Conservation (phyloP, 2,113 vertebrate genomes). For the Serilophus lunatus region DNA sequence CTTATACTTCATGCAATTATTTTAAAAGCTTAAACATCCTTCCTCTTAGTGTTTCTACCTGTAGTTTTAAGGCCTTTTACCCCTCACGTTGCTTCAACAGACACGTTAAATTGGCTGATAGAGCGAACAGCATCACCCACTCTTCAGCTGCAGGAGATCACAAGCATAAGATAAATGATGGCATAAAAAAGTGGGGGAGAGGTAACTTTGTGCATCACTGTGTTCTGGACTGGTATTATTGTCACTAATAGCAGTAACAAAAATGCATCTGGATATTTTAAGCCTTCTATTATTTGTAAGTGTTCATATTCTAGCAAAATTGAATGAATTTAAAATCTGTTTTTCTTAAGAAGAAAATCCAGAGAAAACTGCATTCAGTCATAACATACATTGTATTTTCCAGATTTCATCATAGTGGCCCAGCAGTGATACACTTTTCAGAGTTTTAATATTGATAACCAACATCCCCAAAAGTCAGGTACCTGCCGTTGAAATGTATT, state of each 20-base stretch:
- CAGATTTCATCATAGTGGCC: neutral
- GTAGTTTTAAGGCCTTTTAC: neutral
- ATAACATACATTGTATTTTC: neutral
- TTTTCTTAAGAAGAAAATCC: neutral
- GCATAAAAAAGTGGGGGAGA: neutral
- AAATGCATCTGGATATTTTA: neutral
- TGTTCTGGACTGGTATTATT: neutral
- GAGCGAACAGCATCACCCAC: neutral
- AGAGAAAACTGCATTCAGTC: neutral
- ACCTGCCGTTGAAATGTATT: neutral
- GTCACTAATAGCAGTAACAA: neutral
- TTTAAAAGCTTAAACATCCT: neutral
- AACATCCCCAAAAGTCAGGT: neutral
- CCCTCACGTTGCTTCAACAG: neutral
- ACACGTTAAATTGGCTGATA: neutral
- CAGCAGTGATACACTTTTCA: neutral
- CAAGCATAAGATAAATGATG: neutral
- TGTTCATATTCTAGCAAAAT: neutral
- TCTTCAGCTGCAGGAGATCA: neutral
- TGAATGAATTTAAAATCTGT: neutral
- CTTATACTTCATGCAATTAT: neutral
- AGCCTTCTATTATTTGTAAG: neutral
- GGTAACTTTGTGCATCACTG: fast-evolving
- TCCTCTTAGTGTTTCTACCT: neutral
- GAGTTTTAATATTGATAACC: neutral